These are phyloP conservation scores for Enchytraeus crypticus DNA, from an alignment of 2,888 invertebrate genomes.

Conservation along the genomic window DNA sequence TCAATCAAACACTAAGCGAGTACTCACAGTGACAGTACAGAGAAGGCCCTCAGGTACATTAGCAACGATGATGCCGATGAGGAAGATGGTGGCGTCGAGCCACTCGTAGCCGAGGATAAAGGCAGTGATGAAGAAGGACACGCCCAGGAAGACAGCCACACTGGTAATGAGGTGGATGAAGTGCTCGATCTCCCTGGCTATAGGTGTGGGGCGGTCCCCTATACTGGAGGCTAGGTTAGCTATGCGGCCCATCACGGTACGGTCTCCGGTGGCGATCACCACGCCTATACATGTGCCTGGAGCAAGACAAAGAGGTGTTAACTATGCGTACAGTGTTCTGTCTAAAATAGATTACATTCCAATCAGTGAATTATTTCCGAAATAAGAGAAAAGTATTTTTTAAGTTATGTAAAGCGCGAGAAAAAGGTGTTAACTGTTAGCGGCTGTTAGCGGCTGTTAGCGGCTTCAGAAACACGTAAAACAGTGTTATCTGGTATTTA, in stretches of 20 bases:
- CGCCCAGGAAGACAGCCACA: not conserved
- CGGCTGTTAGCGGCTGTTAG: not conserved
- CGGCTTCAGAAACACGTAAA: not conserved
- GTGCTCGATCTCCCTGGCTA: slow-evolving; percentile 1
- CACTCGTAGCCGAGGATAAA: not conserved
- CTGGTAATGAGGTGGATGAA: slow-evolving; percentile 7
- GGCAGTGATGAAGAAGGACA: slow-evolving; percentile 8
- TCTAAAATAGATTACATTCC: not conserved
- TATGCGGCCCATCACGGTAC: slow-evolving; percentile 12
- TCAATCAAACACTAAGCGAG: too few species aligned
- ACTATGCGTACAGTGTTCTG: not conserved
- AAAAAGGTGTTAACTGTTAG: too few species aligned
- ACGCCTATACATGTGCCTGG: slow-evolving; percentile 5
- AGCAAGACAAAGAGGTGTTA: not conserved
- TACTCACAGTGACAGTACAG: slow-evolving; percentile 12
- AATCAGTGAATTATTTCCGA: not conserved
- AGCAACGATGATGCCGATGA: slow-evolving; percentile 13
- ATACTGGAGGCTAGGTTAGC: slow-evolving; percentile 9
- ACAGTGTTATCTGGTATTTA: too few species aligned
- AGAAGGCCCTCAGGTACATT: slow-evolving; percentile 14
- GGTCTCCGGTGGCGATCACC: slow-evolving; percentile 8
- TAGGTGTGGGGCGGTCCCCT: not conserved
- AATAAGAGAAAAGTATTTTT: too few species aligned
- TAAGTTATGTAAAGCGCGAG: too few species aligned
- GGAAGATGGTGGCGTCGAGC: slow-evolving; percentile 6